Evolutionary conservation across 2,888 invertebrate genomes (phyloP).

Genomic region (Cheilosia soror): DNA sequence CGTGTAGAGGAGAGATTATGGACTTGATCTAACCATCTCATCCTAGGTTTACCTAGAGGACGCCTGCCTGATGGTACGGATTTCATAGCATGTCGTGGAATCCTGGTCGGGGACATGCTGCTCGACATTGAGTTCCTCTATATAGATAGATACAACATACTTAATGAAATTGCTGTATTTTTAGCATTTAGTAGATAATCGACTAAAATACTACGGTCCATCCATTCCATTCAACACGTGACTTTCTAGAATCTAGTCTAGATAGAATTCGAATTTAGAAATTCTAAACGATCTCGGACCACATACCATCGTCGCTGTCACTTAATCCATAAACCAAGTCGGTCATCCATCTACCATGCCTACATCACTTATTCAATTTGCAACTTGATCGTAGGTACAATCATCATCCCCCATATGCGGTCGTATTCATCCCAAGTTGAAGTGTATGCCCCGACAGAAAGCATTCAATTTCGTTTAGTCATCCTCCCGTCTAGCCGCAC

Average conservation of each 20-base stretch:
- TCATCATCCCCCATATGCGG: conserved; percentile 40
- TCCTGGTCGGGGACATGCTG: no score
- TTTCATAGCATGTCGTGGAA: no score
- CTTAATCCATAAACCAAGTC: conserved; percentile 51
- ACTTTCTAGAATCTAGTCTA: conserved; percentile 25
- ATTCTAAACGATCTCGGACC: conserved; percentile 15
- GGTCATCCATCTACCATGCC: conserved; percentile 38
- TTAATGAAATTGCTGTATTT: neutral
- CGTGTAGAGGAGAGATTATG: no score
- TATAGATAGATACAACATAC: no score
- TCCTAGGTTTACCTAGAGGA: no score
- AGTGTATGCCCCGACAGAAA: conserved; percentile 17
- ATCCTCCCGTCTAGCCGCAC: neutral
- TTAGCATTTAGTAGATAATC: neutral
- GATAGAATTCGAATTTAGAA: neutral
- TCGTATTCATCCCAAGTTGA: conserved; percentile 22
- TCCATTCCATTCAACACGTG: conserved; percentile 38
- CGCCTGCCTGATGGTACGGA: no score
- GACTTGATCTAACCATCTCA: no score
- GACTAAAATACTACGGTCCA: neutral
- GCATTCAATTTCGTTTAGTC: neutral
- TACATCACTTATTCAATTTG: conserved; percentile 66
- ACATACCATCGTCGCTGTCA: conserved; percentile 11
- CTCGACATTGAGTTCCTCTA: no score
- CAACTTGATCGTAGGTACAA: conserved; percentile 21